Conservation (phyloP, 2,113 vertebrate species). For the Entomyzon cyanotis region DNA sequence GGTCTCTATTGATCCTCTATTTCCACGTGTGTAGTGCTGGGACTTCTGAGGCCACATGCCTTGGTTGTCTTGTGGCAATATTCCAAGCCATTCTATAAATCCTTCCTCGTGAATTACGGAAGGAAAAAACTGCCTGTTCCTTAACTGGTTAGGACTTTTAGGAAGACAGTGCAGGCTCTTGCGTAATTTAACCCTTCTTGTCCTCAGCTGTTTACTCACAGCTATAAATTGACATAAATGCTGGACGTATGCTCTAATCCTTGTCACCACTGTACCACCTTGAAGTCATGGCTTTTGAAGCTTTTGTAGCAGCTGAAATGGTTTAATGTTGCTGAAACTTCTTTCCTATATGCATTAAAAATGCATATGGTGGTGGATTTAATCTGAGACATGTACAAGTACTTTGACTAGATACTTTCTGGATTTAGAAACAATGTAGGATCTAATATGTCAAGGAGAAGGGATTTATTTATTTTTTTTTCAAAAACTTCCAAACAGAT, state of each 20-base stretch:
- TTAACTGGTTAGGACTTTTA: not conserved
- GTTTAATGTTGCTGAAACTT: not conserved
- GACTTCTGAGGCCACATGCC: not conserved
- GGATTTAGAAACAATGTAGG: not conserved
- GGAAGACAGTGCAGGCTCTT: not conserved
- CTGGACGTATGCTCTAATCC: fast-evolving
- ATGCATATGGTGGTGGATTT: not conserved
- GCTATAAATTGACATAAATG: not conserved
- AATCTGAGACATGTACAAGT: not conserved
- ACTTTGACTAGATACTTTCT: not conserved
- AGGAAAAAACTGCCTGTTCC: not conserved
- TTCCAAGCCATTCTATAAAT: not conserved
- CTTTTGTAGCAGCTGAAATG: not conserved
- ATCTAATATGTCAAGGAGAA: not conserved
- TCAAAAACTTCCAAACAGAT: not conserved
- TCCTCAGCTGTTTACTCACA: not conserved
- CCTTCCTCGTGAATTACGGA: not conserved
- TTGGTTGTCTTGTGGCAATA: not conserved
- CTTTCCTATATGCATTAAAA: not conserved
- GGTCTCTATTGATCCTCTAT: not conserved
- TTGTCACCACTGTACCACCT: not conserved
- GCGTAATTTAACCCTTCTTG: not conserved
- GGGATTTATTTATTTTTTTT: not conserved
- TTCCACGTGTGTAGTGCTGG: not conserved
- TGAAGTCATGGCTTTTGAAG: not conserved